Evolutionary conservation across 1,140 invertebrate species (phyloP), one percentile per base, ranked within the genome.

Genomic region (Nymphalis io): DNA sequence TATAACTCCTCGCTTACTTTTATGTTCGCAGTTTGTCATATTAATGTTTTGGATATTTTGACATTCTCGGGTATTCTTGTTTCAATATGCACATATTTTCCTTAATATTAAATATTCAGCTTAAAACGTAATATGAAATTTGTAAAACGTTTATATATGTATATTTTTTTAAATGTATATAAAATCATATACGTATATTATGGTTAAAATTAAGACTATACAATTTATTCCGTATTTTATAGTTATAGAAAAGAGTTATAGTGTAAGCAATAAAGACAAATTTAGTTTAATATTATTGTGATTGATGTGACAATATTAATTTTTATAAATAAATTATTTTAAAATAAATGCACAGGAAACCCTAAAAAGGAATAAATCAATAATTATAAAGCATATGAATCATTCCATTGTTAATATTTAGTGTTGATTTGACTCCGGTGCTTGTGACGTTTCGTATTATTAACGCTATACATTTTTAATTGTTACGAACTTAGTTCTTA

Each of bases 331-430:
- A 55, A 23, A 55, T 27, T 51, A 51, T 18, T 10, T 51, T 51
- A 51, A 55, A 23, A 55, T 27, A n/a, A 23, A 23, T 23, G 15
- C 21, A 55, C 18, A 4, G 18, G 20, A 11, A 46, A n/a, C 48
- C 51, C 6, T 13, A 55, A 55, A 23, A 55, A 27, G 10, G 23
- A 55, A 21, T 15, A 55, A 5, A 23, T 15, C 23, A 11, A 27
- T 55, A 55, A 23, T 23, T 55, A 55, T 23, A 23, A n/a, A 55
- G 5, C 20, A 6, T 53, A 53, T 27, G 15, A 62, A 51, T 27
- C 63, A 66, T 66, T 66, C 63, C 63, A 66, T 65, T 60, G 42
- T 42, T 60, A 60, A 39, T 20, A 33, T 60, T 60, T 42, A 21
- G 1, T 53, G 16, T 27, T 21, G 46, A 11, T 44, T 60, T 53